These are phyloP conservation scores for Palythoa grandis DNA, from an alignment of 92 coral and sea anemone species.

Conservation along the genomic window DNA sequence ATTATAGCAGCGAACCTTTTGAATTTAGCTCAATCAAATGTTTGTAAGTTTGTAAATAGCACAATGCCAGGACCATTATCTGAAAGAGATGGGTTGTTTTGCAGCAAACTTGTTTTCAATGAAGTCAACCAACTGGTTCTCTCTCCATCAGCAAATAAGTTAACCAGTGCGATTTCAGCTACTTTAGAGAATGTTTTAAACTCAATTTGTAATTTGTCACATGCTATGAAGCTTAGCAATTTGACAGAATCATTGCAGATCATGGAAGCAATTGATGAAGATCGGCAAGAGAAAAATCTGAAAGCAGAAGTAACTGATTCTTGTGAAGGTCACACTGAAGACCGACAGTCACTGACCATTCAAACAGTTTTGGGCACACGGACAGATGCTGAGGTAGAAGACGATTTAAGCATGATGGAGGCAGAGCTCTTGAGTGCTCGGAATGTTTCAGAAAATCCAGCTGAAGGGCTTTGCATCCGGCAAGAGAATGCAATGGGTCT, in stretches of 20 bases:
- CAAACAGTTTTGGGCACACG: constrained; percentile 49
- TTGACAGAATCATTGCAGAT: constrained; percentile 45
- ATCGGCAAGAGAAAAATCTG: neutral
- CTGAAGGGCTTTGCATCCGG: constrained; percentile 61
- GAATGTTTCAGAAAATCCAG: constrained; percentile 44
- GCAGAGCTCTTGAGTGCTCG: constrained; percentile 68
- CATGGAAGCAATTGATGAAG: constrained; percentile 14
- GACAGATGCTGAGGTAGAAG: constrained; percentile 73
- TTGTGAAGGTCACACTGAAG: neutral
- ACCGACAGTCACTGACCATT: neutral
- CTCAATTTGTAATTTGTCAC: constrained; percentile 77
- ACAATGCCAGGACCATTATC: constrained; percentile 81
- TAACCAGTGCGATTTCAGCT: constrained; percentile 62
- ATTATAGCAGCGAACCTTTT: constrained; percentile 81
- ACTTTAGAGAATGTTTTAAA: constrained; percentile 74
- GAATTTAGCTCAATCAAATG: constrained; percentile 74
- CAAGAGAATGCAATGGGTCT: constrained; percentile 67
- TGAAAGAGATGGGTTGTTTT: constrained; percentile 84
- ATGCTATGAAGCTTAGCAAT: constrained; percentile 76
- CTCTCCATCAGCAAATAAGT: constrained; percentile 69
- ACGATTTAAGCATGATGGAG: constrained; percentile 71
- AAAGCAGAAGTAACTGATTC: constrained; percentile 3
- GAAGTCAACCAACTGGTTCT: constrained; percentile 69
- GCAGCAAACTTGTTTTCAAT: constrained; percentile 69
- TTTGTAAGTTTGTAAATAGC: constrained; percentile 78